These are phyloP conservation scores for Australoheros scitulus DNA, from an alignment of 2,113 vertebrate species.

Conservation along the genomic window DNA sequence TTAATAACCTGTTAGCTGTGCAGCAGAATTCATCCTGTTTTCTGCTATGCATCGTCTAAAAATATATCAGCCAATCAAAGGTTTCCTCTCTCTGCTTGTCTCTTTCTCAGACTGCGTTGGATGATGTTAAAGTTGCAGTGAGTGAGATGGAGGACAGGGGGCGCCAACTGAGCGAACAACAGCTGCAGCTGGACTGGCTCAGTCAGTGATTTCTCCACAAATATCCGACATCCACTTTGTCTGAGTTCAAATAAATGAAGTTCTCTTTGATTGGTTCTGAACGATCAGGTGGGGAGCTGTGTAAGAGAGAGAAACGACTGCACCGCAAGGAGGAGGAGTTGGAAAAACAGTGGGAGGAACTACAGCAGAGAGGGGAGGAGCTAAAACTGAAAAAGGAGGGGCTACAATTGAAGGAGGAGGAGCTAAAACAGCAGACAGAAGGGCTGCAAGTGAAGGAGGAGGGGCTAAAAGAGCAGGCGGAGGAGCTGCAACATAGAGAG, in stretches of 20 bases:
- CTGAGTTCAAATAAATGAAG: neutral
- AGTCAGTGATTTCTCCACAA: too few species aligned
- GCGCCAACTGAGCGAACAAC: neutral
- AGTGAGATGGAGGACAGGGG: conserved; percentile 23
- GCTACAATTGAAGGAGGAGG: neutral
- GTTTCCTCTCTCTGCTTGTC: too few species aligned
- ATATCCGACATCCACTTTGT: too few species aligned
- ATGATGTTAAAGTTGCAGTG: too few species aligned
- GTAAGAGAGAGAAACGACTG: neutral
- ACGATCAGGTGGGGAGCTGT: conserved; percentile 10
- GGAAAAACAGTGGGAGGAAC: neutral
- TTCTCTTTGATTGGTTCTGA: neutral
- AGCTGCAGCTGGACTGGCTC: neutral
- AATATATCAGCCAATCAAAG: too few species aligned
- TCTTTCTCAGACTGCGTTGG: too few species aligned
- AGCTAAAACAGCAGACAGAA: neutral
- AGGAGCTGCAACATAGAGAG: neutral
- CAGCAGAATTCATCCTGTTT: too few species aligned
- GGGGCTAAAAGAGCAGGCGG: neutral
- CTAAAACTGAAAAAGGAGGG: neutral
- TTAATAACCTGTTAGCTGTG: too few species aligned
- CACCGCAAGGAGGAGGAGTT: neutral
- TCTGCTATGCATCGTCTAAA: too few species aligned
- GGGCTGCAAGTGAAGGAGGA: neutral
- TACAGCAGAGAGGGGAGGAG: neutral